phyloP scores from a whole-genome alignment of 2,888 invertebrate genomes.

The Germaria angustata region DNA sequence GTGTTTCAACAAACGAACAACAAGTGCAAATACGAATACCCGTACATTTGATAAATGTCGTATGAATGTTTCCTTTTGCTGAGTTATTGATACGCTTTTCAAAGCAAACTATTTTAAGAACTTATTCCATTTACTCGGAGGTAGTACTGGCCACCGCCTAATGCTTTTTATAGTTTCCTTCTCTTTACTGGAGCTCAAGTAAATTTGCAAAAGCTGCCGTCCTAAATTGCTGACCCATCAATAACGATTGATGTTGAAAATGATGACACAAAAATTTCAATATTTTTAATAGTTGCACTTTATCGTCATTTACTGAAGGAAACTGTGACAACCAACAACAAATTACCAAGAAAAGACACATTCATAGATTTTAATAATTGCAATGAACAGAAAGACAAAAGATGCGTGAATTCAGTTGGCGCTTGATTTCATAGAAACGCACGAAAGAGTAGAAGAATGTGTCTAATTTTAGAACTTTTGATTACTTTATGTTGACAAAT shows the following conservation, averaged over 20 bases:
- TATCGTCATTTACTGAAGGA: not conserved
- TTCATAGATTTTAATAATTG: too few relatives aligned
- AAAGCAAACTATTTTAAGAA: too few relatives aligned
- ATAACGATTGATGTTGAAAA: not conserved
- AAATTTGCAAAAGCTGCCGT: conserved; percentile 8
- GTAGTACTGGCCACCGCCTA: conserved; percentile 1
- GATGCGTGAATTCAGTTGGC: not conserved
- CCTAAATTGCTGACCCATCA: conserved; percentile 6
- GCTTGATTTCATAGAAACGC: not conserved
- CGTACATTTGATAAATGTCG: too few relatives aligned
- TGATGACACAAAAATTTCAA: not conserved
- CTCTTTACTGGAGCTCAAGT: not conserved
- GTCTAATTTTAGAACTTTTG: too few relatives aligned
- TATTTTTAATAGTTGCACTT: not conserved
- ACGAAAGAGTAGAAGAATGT: too few relatives aligned
- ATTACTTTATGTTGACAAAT: too few relatives aligned
- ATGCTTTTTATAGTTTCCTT: not conserved
- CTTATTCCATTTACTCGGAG: not conserved
- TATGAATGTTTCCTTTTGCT: too few relatives aligned
- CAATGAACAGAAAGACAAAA: not conserved
- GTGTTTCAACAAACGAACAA: too few relatives aligned
- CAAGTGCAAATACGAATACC: too few relatives aligned
- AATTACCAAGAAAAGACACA: not conserved
- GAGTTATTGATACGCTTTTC: too few relatives aligned
- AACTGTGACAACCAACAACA: not conserved